Evolutionary conservation across 2,888 invertebrate genomes (phyloP), one percentile per base, ranked within the genome.

Genomic region (Parochlus steinenii): DNA sequence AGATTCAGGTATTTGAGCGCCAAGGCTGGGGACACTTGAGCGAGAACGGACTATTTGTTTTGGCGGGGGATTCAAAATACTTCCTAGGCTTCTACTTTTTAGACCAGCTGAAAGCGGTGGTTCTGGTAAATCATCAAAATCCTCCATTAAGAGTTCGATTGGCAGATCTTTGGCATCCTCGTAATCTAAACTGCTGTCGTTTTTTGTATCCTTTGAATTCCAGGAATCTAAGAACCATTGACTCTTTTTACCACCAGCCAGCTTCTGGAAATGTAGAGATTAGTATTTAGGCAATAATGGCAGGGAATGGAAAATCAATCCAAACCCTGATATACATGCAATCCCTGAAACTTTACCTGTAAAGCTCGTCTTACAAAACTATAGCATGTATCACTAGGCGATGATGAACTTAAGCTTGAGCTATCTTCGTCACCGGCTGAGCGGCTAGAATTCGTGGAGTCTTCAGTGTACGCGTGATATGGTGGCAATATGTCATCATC

Each of bases 321-420:
- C n/a, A n/a, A n/a, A n/a, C n/a, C n/a, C n/a, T n/a, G n/a, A n/a
- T n/a, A n/a, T n/a, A n/a, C n/a, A n/a, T n/a, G n/a, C n/a, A n/a
- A n/a, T n/a, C n/a, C 8, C 24, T 45, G 27, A 17, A 16, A 6
- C 37, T 40, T 45, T 53, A 71, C 72, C 60, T 74, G 79, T 32
- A 90, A 68, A 8, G 89, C 89, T 48, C 85, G 69, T 30, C 89
- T 66, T 5, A 90, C 86, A 54, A 90, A 90, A 47, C 87, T 87
- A 58, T 90, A 90, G 54, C 90, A 90, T 4, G 87, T 87, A 61
- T 89, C 89, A 52, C 87, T 87, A 4, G 89, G 89, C 42, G 85
- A 86, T 32, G 36, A 36, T 1, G 58, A 58, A n/a, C 58, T 58
- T 23, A 87, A 66, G 42, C 85, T 86, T 15, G 87, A 86, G 41